phyloP scores from a whole-genome alignment of 2,888 invertebrate species.

The Drosophila birchii region DNA sequence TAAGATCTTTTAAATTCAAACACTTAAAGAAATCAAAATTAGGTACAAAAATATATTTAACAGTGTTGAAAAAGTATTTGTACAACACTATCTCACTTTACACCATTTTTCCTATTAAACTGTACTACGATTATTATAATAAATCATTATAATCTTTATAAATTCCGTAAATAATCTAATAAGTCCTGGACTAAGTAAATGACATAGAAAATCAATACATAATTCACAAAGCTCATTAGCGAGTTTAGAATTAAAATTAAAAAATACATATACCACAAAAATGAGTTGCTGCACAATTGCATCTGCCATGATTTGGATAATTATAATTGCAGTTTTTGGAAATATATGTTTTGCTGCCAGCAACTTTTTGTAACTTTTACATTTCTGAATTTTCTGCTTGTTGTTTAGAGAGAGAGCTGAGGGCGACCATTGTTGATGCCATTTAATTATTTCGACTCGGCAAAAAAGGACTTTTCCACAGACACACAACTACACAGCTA shows the following conservation, averaged over 20 bases:
- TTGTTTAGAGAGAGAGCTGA: constrained; percentile 5
- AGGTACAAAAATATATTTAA: neutral
- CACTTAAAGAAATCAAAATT: neutral
- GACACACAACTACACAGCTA: neutral
- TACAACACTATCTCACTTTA: no score
- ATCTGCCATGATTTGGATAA: constrained; percentile 15
- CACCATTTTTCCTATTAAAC: no score
- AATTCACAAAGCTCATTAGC: neutral
- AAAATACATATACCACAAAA: neutral
- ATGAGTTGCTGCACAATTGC: neutral
- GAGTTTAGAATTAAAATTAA: neutral
- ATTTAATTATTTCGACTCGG: constrained; percentile 68
- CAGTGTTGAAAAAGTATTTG: neutral
- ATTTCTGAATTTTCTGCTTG: constrained; percentile 21
- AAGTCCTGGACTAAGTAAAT: neutral
- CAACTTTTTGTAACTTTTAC: constrained; percentile 58
- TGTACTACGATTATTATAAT: no score
- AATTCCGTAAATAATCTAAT: neutral
- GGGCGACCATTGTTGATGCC: constrained; percentile 34
- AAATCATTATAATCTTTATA: neutral
- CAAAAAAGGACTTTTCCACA: neutral
- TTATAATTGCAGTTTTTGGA: constrained; percentile 10
- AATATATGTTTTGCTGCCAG: neutral
- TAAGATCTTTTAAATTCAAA: neutral
- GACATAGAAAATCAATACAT: neutral